Percentiles rank a stretch among this genome's conserved stretches.
Evolutionary conservation across 1,140 invertebrate species (phyloP).

Genomic region (Lutraria rhynchaena): DNA sequence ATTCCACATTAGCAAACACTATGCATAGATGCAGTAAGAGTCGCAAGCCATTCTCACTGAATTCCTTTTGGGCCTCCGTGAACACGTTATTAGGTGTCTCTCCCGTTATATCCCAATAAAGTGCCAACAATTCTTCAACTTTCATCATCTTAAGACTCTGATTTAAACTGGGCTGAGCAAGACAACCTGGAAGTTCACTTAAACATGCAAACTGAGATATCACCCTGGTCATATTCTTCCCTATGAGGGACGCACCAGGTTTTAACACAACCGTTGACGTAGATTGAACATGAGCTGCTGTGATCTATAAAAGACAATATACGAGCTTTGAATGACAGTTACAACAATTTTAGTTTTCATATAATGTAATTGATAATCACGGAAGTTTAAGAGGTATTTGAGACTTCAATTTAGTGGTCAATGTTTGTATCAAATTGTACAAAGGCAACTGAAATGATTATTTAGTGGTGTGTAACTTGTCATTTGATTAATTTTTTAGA

Average conservation of each 20-base stretch:
- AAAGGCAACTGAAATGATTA: no score
- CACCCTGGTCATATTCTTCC: conserved; percentile 1
- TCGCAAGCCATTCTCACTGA: background rate
- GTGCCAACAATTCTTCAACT: background rate
- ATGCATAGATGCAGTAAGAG: conserved; percentile 3
- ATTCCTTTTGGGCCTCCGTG: background rate
- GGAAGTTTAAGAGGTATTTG: no score
- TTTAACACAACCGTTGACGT: background rate
- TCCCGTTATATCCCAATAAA: background rate
- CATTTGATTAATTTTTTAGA: no score
- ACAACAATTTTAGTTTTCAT: no score
- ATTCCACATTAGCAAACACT: conserved; percentile 14
- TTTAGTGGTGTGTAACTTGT: no score
- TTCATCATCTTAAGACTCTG: background rate
- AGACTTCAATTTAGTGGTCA: no score
- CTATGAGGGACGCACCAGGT: background rate
- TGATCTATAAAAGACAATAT: no score
- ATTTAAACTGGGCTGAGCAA: background rate
- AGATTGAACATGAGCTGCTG: no score
- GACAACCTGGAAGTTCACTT: background rate
- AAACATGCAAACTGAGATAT: background rate
- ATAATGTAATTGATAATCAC: no score
- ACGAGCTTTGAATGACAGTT: no score
- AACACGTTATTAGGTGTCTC: conserved; percentile 11
- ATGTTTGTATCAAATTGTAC: no score